Evolutionary conservation across 1,140 invertebrate species (phyloP), one percentile per base, ranked within the genome.

Genomic region (Mercenaria mercenaria): DNA sequence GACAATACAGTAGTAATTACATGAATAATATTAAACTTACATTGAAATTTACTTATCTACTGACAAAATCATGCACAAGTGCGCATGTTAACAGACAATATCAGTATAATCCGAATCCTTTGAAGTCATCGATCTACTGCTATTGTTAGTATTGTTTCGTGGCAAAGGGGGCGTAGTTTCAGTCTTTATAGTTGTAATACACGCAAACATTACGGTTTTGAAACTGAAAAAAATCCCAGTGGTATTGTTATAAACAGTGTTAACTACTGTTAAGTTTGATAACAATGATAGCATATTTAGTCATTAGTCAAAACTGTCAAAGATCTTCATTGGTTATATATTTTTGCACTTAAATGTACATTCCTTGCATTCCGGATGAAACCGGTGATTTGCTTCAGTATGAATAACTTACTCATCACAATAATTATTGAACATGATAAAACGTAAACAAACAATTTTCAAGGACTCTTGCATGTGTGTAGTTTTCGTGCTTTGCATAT

Each of bases 141-240:
- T n/a, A 64, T 64, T 64, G 59, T 64, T 26, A 10, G 1, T n/a
- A 64, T 64, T 64, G 59, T 64, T 64, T 64, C 26, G 26, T 64
- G 59, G 59, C n/a, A 64, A 64, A 64, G 59, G 26, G 59, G 59
- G 59, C 59, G 59, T 64, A 64, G 59, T 64, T 64, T 64, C 4
- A 8, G 20, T 6, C 59, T 26, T 56, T 64, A 64, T 64, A 26
- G 1, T 0, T 29, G 20, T 1, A 10, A 64, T 8, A 29, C 59
- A 64, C 59, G 59, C 59, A 29, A 64, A 29, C 26, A 6, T 64
- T 64, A 29, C 26, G 6, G n/a, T 6, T 64, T 64, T 64, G 15
- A 29, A 64, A 64, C 29, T 64, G 59, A 29, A 20, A 10, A 64
- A n/a, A n/a, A n/a, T n/a, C n/a, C n/a, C n/a, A n/a, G 26, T 64